Evolutionary conservation across 1,140 invertebrate species (phyloP).

Genomic region (Sinonovacula constricta): DNA sequence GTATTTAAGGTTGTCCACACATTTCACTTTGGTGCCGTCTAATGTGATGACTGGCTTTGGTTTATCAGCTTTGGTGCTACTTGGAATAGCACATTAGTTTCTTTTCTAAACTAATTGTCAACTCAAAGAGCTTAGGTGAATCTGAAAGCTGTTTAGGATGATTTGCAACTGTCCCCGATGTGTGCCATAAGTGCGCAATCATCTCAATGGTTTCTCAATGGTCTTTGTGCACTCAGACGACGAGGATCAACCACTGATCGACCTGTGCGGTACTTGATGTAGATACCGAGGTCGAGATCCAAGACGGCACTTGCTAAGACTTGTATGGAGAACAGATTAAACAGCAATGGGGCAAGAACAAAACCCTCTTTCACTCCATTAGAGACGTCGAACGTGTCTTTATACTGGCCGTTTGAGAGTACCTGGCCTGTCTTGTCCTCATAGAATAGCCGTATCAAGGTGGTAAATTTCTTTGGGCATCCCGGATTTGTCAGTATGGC

Average conservation of each 20-base stretch:
- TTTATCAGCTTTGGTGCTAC: background rate
- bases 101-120: slow-evolving; percentile 36
- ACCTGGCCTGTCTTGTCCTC: slow-evolving; percentile 18
- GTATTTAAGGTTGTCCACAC: background rate
- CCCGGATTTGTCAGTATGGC: no score
- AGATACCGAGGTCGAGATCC: background rate
- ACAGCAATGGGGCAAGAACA: no score
- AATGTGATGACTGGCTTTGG: background rate
- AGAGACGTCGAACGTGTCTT: slow-evolving; percentile 13
- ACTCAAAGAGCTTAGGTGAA: slow-evolving; percentile 29
- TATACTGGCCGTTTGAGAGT: background rate
- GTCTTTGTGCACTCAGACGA: slow-evolving; percentile 8
- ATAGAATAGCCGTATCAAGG: slow-evolving; percentile 16
- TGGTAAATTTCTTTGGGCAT: no score
- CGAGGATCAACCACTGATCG: slow-evolving; percentile 16
- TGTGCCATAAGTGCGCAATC: slow-evolving; percentile 37
- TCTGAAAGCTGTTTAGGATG: slow-evolving; percentile 19
- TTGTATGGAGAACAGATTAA: slow-evolving; percentile 38
- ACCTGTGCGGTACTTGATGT: slow-evolving; percentile 6
- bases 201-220: slow-evolving; percentile 21
- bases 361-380: slow-evolving; percentile 49
- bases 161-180: slow-evolving; percentile 2
- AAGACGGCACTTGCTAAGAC: slow-evolving; percentile 31
- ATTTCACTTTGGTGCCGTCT: background rate
- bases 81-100: slow-evolving; percentile 1